Evolutionary conservation across 2,888 invertebrate species (phyloP).

Genomic region (Elaeidobius kamerunicus): DNA sequence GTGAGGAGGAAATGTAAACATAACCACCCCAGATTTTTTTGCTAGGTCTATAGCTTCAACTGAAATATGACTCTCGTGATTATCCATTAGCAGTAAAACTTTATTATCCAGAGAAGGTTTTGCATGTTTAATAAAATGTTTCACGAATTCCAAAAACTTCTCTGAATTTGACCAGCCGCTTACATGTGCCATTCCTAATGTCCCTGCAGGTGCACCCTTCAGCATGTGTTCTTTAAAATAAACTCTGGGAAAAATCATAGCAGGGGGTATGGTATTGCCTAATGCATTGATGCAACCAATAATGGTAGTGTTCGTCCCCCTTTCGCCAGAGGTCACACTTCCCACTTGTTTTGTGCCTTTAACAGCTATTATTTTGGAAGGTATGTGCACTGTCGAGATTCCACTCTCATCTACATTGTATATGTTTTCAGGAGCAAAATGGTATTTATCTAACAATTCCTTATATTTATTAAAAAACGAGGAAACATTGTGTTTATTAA

Average conservation of each 20-base stretch:
- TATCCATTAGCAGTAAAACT: constrained; percentile 34
- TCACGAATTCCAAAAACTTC: constrained; percentile 4
- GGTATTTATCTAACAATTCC: background rate
- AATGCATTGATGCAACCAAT: constrained; percentile 14
- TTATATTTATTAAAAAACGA: constrained; percentile 1
- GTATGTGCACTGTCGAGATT: constrained; percentile 13
- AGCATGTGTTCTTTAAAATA: constrained; percentile 4
- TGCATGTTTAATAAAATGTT: constrained; percentile 1
- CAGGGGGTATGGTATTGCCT: background rate
- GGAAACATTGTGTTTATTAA: constrained; percentile 1
- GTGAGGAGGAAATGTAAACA: constrained; percentile 23
- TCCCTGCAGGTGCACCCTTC: constrained; percentile 6
- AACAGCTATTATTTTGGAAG: constrained; percentile 18
- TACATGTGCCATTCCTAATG: background rate
- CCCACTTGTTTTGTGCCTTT: constrained; percentile 25
- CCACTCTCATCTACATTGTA: constrained; percentile 1
- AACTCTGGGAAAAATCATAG: constrained; percentile 2
- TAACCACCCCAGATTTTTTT: constrained; percentile 3
- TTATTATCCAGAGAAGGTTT: constrained; percentile 1
- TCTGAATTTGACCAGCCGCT: constrained; percentile 9
- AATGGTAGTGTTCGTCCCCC: constrained; percentile 19
- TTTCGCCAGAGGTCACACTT: constrained; percentile 20
- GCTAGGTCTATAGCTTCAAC: constrained; percentile 4
- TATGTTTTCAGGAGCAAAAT: constrained; percentile 4
- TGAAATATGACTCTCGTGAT: constrained; percentile 40